Evolutionary conservation across 2,797 vertebrate genomes (phyloP).

Genomic region (Tadarida brasiliensis): DNA sequence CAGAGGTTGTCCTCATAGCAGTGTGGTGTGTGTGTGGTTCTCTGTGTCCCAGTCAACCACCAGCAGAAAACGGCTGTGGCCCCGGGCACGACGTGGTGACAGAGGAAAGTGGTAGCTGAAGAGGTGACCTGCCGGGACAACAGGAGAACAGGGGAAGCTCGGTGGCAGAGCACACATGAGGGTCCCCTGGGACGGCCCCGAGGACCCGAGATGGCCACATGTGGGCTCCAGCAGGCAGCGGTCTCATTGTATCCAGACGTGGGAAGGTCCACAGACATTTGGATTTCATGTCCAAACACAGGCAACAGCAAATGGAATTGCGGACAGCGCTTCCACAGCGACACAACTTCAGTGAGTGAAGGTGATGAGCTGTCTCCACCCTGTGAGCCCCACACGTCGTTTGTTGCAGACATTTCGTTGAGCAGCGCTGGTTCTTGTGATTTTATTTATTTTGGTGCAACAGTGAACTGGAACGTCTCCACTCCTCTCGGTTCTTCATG

Average conservation of each 20-base stretch:
- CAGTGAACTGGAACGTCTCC: not conserved
- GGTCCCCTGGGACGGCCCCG: fast-evolving
- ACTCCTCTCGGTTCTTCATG: not conserved
- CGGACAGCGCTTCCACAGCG: not conserved
- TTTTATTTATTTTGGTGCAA: not conserved
- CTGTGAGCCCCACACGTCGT: not conserved
- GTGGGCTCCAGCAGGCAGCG: not conserved
- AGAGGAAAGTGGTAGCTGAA: not conserved
- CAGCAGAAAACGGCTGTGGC: not conserved
- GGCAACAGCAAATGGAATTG: not conserved
- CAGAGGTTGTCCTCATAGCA: fast-evolving
- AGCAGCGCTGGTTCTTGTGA: not conserved
- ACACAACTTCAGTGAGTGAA: not conserved
- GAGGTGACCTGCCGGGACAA: not conserved
- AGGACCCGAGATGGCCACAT: not conserved
- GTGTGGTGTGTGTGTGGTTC: not conserved
- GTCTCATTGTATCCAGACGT: not conserved
- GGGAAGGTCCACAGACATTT: not conserved
- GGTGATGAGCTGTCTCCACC: not conserved
- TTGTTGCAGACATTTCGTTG: not conserved
- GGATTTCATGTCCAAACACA: not conserved
- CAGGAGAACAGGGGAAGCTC: too few species aligned
- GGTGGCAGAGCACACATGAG: too few species aligned
- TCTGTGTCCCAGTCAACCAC: not conserved
- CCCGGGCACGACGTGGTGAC: not conserved